Percentiles rank a stretch among this genome's conserved stretches.
Conservation (phyloP, 2,888 invertebrate species). For the Aphidius colemani region DNA sequence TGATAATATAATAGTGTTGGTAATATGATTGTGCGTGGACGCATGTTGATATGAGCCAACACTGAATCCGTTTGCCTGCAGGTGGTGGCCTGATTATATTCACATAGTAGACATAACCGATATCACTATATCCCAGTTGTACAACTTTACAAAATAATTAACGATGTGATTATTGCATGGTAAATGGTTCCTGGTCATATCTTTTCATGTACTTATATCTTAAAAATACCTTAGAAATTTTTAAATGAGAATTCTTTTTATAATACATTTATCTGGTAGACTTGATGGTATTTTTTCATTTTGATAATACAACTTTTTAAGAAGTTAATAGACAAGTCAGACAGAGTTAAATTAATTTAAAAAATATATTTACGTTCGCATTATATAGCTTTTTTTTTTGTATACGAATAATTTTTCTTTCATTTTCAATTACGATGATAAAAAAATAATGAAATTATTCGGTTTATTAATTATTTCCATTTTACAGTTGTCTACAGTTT, state of each 20-base stretch:
- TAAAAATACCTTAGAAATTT: too few relatives aligned
- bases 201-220: neutral
- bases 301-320: too few relatives aligned
- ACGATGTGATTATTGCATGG: conserved; percentile 25
- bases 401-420: neutral
- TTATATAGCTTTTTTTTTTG: too few relatives aligned
- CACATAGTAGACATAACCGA: conserved; percentile 19
- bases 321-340: too few relatives aligned
- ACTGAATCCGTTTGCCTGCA: conserved; percentile 19
- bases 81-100: conserved; percentile 19
- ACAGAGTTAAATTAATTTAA: neutral
- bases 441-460: neutral
- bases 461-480: conserved; percentile 3
- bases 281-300: too few relatives aligned
- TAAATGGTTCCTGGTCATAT: neutral
- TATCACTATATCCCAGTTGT: conserved; percentile 19
- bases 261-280: too few relatives aligned
- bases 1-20: neutral
- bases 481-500: neutral
- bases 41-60: neutral
- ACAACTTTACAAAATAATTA: conserved; percentile 19
- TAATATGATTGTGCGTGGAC: neutral
- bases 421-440: neutral
- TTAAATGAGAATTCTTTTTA: too few relatives aligned
- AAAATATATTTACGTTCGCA: neutral